These are phyloP conservation scores for Hypothenemus hampei DNA, from an alignment of 1,140 invertebrate genomes.

Conservation along the genomic window DNA sequence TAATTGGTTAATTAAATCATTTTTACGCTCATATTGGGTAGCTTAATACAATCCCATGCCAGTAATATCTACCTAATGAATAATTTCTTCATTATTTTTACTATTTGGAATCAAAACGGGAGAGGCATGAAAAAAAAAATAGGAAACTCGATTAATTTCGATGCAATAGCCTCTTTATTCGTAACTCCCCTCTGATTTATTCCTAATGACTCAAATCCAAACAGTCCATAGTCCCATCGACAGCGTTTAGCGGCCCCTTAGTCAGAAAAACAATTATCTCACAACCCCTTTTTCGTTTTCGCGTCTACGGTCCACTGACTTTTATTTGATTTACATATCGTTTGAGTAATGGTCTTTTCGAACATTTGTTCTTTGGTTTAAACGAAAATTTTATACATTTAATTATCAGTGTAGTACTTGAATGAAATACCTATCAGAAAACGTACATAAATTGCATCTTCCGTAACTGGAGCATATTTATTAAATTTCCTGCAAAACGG, in stretches of 20 bases:
- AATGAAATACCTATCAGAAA: no score
- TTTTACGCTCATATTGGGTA: no score
- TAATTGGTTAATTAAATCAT: no score
- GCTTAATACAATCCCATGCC: not conserved
- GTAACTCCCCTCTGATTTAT: constrained; percentile 13
- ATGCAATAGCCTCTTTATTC: constrained; percentile 2
- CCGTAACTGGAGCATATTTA: constrained; percentile 2
- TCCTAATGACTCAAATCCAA: constrained; percentile 17
- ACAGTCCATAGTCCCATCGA: constrained; percentile 12
- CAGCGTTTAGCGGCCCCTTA: constrained; percentile 15
- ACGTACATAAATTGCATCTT: no score
- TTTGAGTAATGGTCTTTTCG: constrained; percentile 11
- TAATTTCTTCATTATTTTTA: not conserved
- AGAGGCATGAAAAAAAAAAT: no score
- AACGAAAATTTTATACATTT: no score
- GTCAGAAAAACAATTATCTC: constrained; percentile 20
- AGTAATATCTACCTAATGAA: not conserved
- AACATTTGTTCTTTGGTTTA: constrained; percentile 12
- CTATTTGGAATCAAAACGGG: no score
- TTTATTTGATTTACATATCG: constrained; percentile 22
- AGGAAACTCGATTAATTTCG: constrained; percentile 2
- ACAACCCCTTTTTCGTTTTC: constrained; percentile 11
- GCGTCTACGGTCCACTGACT: constrained; percentile 10
- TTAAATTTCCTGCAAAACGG: not conserved
- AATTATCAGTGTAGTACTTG: no score